A percentile compares a stretch with the other conserved stretches of the same genome.
phyloP scores from a whole-genome alignment of 2,888 invertebrate genomes.

The Catocala sponsa region DNA sequence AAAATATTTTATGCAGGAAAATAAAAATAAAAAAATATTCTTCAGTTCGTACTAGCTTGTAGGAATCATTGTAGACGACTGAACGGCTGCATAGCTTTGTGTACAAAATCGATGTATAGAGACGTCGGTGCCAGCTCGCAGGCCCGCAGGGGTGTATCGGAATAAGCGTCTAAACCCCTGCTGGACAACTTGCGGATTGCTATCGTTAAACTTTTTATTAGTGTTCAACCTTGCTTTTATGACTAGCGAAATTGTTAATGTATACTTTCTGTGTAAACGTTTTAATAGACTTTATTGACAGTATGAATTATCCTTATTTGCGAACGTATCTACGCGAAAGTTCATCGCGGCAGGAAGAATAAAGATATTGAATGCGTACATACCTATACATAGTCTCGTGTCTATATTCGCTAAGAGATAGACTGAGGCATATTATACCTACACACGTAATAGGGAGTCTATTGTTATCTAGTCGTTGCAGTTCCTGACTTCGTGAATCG shows the following conservation, averaged over 20 bases:
- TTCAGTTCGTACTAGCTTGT: slow-evolving; percentile 62
- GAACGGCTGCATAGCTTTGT: slow-evolving; percentile 64
- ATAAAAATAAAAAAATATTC: slow-evolving; percentile 49
- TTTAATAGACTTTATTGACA: slow-evolving; percentile 16
- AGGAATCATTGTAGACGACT: slow-evolving; percentile 71
- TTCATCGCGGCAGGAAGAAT: background rate
- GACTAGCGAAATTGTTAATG: slow-evolving; percentile 47
- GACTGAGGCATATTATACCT: no score
- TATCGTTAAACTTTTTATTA: slow-evolving; percentile 75
- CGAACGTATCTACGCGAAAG: background rate
- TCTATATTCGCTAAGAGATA: no score
- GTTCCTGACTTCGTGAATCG: no score
- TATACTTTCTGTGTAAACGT: slow-evolving; percentile 26
- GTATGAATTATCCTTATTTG: slow-evolving; percentile 7
- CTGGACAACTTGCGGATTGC: slow-evolving; percentile 74
- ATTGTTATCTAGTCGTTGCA: no score
- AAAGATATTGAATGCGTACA: no score
- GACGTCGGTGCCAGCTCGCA: slow-evolving; percentile 76
- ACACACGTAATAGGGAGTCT: no score
- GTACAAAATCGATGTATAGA: slow-evolving; percentile 78
- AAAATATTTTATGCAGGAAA: slow-evolving; percentile 38
- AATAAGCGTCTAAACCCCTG: slow-evolving; percentile 66
- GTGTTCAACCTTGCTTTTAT: slow-evolving; percentile 72
- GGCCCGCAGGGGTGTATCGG: slow-evolving; percentile 42
- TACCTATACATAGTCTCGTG: no score